phyloP scores from a whole-genome alignment of 2,113 vertebrate genomes.

The Pterophyllum scalare region DNA sequence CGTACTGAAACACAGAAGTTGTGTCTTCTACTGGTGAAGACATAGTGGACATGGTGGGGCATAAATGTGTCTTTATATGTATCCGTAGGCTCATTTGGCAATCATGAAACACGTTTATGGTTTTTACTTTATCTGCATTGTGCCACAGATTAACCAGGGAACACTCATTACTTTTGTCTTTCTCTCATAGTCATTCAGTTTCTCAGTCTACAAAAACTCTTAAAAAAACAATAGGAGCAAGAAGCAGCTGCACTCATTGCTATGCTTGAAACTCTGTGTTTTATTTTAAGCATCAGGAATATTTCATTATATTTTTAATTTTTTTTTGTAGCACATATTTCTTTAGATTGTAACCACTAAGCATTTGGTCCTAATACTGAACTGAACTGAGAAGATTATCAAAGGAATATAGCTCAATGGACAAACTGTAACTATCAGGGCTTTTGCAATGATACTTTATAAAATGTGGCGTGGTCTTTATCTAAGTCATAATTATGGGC shows the following conservation, averaged over 20 bases:
- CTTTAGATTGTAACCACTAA: not conserved
- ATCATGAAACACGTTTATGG: conserved; percentile 41
- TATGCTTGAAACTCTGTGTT: not conserved
- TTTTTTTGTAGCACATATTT: not conserved
- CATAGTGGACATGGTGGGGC: not conserved
- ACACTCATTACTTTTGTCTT: not conserved
- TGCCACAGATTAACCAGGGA: conserved; percentile 23
- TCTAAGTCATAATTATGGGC: not conserved
- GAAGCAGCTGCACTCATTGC: not conserved
- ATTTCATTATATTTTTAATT: not conserved
- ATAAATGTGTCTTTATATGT: not conserved
- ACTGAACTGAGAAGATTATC: not conserved
- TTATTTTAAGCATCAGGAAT: not conserved
- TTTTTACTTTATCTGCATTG: conserved; percentile 29
- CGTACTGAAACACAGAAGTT: not conserved
- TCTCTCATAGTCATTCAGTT: not conserved
- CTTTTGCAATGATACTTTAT: not conserved
- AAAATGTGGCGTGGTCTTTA: not conserved
- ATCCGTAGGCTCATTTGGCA: not conserved
- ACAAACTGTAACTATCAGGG: too few relatives aligned
- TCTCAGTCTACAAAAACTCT: not conserved
- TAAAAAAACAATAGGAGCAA: not conserved
- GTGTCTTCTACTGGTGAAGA: not conserved
- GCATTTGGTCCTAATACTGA: not conserved
- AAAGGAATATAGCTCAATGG: not conserved